These are phyloP conservation scores for Aptenodytes patagonicus DNA, from an alignment of 2,113 vertebrate genomes.

Conservation along the genomic window DNA sequence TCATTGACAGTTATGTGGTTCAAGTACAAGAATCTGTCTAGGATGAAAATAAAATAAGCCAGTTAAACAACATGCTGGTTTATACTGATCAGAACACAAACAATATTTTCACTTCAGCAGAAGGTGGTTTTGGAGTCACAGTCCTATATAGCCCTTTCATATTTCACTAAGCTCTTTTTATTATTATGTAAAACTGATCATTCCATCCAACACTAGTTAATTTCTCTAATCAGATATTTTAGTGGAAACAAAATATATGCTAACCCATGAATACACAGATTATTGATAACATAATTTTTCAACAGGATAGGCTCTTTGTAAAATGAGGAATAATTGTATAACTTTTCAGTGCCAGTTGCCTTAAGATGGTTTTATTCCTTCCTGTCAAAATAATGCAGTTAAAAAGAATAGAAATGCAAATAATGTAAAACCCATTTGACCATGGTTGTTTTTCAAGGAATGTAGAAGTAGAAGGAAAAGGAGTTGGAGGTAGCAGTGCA, in stretches of 20 bases:
- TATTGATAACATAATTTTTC: background rate
- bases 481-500: background rate
- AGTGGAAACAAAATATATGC: background rate
- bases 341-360: background rate
- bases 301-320: background rate
- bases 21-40: background rate
- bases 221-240: background rate
- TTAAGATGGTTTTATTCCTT: background rate
- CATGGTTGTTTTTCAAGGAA: background rate
- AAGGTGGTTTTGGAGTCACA: fast-evolving
- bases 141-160: background rate
- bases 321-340: background rate
- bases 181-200: background rate
- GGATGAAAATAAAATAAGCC: background rate
- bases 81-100: background rate
- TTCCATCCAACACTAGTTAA: background rate
- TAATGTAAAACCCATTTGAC: background rate
- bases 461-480: background rate
- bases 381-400: background rate
- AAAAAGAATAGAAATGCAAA: background rate
- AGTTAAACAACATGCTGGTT: background rate
- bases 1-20: background rate
- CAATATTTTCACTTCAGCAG: background rate
- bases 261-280: background rate
- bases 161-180: background rate